Percentiles rank a stretch among this genome's conserved stretches.
Conservation (phyloP, 2,888 invertebrate species). For the Labia minor region DNA sequence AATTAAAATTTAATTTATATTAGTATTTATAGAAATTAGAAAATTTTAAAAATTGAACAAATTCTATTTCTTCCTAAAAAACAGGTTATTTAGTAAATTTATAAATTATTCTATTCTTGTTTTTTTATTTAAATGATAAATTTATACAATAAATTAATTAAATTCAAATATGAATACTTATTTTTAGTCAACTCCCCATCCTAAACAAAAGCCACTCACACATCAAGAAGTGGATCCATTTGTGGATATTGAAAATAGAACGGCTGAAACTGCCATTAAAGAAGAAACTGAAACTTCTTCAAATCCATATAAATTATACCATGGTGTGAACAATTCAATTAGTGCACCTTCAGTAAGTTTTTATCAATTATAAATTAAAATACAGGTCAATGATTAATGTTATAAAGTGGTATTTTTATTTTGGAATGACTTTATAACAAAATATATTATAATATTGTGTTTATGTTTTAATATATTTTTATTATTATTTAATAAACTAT, state of each 20-base stretch:
- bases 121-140: no score
- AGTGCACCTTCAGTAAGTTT: conserved; percentile 20
- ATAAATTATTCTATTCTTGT: no score
- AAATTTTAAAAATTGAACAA: no score
- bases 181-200: background rate
- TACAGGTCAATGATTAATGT: conserved; percentile 15
- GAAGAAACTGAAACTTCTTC: conserved; percentile 28
- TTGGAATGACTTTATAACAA: conserved; percentile 9
- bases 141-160: no score
- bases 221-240: conserved; percentile 16
- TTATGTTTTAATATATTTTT: conserved; percentile 16
- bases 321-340: conserved; percentile 26
- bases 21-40: no score
- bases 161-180: no score
- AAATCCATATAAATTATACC: conserved; percentile 25
- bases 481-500: background rate
- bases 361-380: background rate
- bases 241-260: conserved; percentile 21
- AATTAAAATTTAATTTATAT: no score
- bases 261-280: conserved; percentile 22
- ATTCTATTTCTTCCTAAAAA: no score
- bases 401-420: conserved; percentile 20
- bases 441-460: conserved; percentile 21
- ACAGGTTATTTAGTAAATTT: no score
- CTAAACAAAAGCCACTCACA: background rate